phyloP scores from a whole-genome alignment of 2,888 invertebrate genomes.

The Anoplius nigerrimus region DNA sequence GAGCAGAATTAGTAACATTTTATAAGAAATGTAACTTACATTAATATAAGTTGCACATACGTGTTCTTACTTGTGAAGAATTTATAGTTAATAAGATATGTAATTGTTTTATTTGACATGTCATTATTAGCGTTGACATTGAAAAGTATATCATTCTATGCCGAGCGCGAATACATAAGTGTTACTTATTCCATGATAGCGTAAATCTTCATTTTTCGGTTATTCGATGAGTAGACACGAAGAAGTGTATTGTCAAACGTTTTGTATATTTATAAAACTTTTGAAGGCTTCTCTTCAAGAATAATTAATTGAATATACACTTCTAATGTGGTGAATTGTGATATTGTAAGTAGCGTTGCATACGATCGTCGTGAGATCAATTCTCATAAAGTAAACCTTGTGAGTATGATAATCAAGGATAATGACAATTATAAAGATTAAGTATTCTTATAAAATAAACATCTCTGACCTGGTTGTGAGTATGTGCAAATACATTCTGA shows the following conservation, averaged over 20 bases:
- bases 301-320: slow-evolving; percentile 31
- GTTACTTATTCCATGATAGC: slow-evolving; percentile 15
- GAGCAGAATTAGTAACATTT: slow-evolving; percentile 54
- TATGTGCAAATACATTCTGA: slow-evolving; percentile 34
- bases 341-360: slow-evolving; percentile 45
- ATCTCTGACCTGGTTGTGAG: slow-evolving; percentile 38
- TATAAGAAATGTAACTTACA: slow-evolving; percentile 55
- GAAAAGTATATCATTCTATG: slow-evolving; percentile 32
- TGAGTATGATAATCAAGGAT: slow-evolving; percentile 12
- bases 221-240: slow-evolving; percentile 31
- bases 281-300: slow-evolving; percentile 16
- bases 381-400: slow-evolving; percentile 23
- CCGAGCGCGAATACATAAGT: slow-evolving; percentile 30
- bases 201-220: slow-evolving; percentile 2
- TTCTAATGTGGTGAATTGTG: slow-evolving; percentile 47
- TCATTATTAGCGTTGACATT: slow-evolving; percentile 18
- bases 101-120: slow-evolving; percentile 44
- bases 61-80: slow-evolving; percentile 41
- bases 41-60: slow-evolving; percentile 52
- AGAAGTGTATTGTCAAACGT: slow-evolving; percentile 33
- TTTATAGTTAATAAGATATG: slow-evolving; percentile 43
- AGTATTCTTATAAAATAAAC: slow-evolving; percentile 20
- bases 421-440: slow-evolving; percentile 11
- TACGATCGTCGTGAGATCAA: slow-evolving; percentile 34
- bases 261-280: slow-evolving; percentile 46